phyloP scores from a whole-genome alignment of 2,113 vertebrate species.

The Calyptomena viridis region DNA sequence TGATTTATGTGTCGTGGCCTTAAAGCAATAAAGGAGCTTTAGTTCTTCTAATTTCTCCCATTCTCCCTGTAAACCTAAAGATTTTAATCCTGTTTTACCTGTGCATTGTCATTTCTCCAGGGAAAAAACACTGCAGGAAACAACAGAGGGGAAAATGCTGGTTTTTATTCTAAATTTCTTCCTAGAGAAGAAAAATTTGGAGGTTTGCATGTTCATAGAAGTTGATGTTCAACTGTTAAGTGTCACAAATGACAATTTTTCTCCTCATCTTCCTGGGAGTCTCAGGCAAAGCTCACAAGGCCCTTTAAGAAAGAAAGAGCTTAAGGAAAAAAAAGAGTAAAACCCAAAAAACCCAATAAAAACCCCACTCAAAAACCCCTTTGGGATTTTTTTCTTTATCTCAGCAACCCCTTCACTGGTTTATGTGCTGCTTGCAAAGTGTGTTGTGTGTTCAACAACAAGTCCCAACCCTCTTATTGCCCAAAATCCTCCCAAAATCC shows the following conservation, averaged over 20 bases:
- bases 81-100: not conserved
- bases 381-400: not conserved
- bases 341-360: not conserved
- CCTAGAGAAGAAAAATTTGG: not conserved
- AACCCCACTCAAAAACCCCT: not conserved
- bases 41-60: not conserved
- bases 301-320: not conserved
- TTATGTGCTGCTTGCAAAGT: not conserved
- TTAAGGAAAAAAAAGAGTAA: not conserved
- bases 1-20: not conserved
- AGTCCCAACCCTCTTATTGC: not conserved
- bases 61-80: not conserved
- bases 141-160: not conserved
- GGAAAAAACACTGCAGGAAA: not conserved
- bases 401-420: not conserved
- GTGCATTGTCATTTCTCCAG: not conserved
- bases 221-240: too few species aligned
- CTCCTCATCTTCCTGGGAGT: not conserved
- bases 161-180: not conserved
- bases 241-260: not conserved
- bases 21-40: not conserved
- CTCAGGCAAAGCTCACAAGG: not conserved
- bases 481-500: not conserved
- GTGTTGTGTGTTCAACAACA: not conserved
- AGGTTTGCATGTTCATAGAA: accelerated